Percentiles rank a stretch among this genome's conserved stretches.
phyloP scores from a whole-genome alignment of 2,888 invertebrate genomes.

The Drosophila paranaensis region DNA sequence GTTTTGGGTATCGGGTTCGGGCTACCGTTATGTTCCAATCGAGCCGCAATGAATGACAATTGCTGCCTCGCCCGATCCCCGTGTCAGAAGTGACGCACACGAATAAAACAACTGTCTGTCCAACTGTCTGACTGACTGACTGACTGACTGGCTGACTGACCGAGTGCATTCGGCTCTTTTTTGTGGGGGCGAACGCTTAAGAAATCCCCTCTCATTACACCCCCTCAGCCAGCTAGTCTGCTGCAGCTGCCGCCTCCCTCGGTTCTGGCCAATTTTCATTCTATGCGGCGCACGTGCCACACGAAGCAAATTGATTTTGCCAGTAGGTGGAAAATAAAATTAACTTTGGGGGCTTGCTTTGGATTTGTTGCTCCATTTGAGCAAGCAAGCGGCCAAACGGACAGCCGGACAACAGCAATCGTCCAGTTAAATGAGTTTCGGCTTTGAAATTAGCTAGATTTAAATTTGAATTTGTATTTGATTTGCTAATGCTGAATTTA shows the following conservation, averaged over 20 bases:
- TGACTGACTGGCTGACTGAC: slow-evolving; percentile 23
- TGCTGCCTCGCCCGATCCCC: slow-evolving; percentile 51
- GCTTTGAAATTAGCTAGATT: slow-evolving; percentile 79
- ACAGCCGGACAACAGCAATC: slow-evolving; percentile 26
- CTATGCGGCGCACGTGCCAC: slow-evolving; percentile 84
- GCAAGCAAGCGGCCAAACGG: slow-evolving; percentile 26
- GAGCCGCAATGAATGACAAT: slow-evolving; percentile 68
- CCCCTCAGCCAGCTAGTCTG: neutral
- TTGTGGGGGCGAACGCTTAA: slow-evolving; percentile 57
- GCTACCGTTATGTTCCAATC: slow-evolving; percentile 73
- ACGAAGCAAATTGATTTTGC: slow-evolving; percentile 85
- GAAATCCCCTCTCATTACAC: slow-evolving; percentile 9
- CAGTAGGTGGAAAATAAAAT: slow-evolving; percentile 84
- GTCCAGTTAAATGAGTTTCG: slow-evolving; percentile 67
- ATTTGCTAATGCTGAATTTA: slow-evolving; percentile 66
- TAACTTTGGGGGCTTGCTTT: slow-evolving; percentile 71
- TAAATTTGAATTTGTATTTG: slow-evolving; percentile 79
- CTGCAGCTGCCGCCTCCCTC: slow-evolving; percentile 5
- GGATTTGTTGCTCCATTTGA: slow-evolving; percentile 64
- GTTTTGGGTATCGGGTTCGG: slow-evolving; percentile 46
- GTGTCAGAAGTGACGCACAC: slow-evolving; percentile 69
- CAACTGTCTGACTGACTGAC: slow-evolving; percentile 3
- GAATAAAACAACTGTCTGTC: slow-evolving; percentile 62
- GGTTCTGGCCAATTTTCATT: slow-evolving; percentile 68
- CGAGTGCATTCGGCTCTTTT: slow-evolving; percentile 30